phyloP scores from a whole-genome alignment of 2,113 vertebrate species.

The Dendropsophus ebraccatus region DNA sequence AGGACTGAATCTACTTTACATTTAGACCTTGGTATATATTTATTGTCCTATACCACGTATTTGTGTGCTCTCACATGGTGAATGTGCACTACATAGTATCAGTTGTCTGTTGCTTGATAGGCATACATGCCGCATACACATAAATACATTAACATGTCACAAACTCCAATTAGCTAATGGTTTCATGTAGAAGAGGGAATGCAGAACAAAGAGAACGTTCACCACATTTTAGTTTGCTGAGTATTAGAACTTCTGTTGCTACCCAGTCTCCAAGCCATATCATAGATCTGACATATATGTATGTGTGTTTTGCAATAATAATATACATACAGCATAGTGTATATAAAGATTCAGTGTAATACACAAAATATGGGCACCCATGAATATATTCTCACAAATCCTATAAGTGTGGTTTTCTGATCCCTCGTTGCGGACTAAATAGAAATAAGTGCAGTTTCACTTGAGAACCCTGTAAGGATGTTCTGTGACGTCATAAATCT shows the following conservation, averaged over 20 bases:
- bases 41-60: background rate
- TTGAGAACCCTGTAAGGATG: background rate
- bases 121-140: no score
- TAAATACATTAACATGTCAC: no score
- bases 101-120: background rate
- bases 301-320: background rate
- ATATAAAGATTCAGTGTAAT: background rate
- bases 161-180: no score
- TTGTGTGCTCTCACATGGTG: background rate
- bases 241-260: background rate
- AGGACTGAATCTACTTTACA: no score
- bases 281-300: background rate
- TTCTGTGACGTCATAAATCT: background rate
- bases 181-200: background rate
- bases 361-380: background rate
- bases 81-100: background rate
- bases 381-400: background rate
- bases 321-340: background rate
- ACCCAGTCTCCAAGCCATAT: background rate
- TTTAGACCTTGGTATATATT: no score
- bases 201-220: background rate
- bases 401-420: background rate
- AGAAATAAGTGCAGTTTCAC: background rate
- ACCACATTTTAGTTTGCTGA: background rate
- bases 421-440: background rate